Evolutionary conservation across 2,113 vertebrate species (phyloP), one percentile per base, ranked within the genome.

Genomic region (Delphinapterus leucas): DNA sequence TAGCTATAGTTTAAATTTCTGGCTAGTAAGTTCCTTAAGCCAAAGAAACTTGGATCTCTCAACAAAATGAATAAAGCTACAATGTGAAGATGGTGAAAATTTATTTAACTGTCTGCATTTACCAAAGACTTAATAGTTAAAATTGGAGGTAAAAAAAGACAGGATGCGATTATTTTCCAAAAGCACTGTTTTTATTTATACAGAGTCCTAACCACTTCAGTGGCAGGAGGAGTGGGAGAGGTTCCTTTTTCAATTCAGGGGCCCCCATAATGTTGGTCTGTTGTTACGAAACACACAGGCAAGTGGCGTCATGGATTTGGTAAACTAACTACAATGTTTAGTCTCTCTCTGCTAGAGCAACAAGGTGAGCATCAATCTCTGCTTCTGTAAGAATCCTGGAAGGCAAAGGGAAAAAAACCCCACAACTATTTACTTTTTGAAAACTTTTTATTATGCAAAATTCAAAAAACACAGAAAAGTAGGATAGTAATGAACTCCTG

Each of bases 331-430:
- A 97, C 96, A 97, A 82, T 23, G 93, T 99, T 93, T 99, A 99
- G 99, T 99, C 99, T 98, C 99, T 99, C 98, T 99, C 99, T 95
- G 99, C 99, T 98, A 99, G 98, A 98, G 99, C 98, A 98, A 99
- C 99, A 97, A 99, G 99, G 97, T 99, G 99, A 95, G 98, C 88
- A 91, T 99, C 99, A 95, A 99, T 99, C 98, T 99, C 99, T 63
- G 99, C 97, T 98, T 99, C 99, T 98, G 99, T 99, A 97, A 99
- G 99, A 95, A 99, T 99, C 99, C 99, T 99, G 98, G 91, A 99
- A 98, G 85, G 61, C 58, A 97, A 96, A 96, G 90, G 81, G 96
- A 96, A 96, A 86, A 71, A 93, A 85, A 11, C 8, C 44, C 44
- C 77, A 81, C 53, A 97, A 89, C 10, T 38, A 53, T 49, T 92